Evolutionary conservation across 1,140 invertebrate species (phyloP), one percentile per base, ranked within the genome.

Genomic region (Gryon sp.): DNA sequence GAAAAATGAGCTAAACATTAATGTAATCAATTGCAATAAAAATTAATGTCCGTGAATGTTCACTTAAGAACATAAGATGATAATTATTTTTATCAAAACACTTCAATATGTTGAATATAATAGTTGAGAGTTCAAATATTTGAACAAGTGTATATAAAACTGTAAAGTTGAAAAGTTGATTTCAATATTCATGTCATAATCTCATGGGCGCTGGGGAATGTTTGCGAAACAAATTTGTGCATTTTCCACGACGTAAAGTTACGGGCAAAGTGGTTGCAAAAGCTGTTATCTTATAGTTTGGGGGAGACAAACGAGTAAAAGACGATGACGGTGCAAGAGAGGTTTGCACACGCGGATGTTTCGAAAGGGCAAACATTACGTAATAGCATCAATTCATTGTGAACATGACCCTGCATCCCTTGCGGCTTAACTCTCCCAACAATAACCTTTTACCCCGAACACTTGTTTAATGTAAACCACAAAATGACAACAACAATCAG

Each of bases 351-450:
- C 52, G 52, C 52, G 50, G 57, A 70, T 65, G 59, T 76, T 70
- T 65, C 50, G 43, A 65, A 41, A 65, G 65, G 16, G 65, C 65
- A 76, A 76, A 76, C 65, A 76, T 55, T 65, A 69, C 57, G 50
- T 65, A 76, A 76, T 76, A 70, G 52, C 65, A 70, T 70, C 74
- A 70, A 76, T 76, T 70, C 59, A 41, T 52, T 36, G 74, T 5
- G 38, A 48, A 55, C 63, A 66, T 68, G 63, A 60, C 72, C 55
- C 62, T 34, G 57, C 63, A 63, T 76, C 63, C 72, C 63, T 55
- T 9, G 72, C 20, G 72, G 55, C 57, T 66, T 26, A 28, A 59
- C 46, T 59, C 53, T 36, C 16, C 1, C 8, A 28, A 43, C 57
- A 60, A 50, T 40, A 36, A 24, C 45, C 60, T 66, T 74, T 59